Percentiles rank a stretch among this genome's conserved stretches.
Conservation (phyloP, 2,797 vertebrate genomes). For the Pantherophis alleghaniensis region DNA sequence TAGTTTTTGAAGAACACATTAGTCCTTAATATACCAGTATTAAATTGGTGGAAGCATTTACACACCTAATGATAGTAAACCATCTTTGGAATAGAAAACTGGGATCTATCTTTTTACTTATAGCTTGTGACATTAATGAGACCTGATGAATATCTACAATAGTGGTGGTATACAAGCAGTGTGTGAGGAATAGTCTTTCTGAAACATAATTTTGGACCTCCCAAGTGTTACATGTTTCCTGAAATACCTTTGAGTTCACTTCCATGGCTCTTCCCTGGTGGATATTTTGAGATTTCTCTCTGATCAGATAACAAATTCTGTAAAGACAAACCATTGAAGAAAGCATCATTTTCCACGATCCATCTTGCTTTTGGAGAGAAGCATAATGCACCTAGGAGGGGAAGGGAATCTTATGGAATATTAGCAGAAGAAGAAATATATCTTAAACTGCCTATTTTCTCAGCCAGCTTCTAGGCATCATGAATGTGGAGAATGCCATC, state of each 20-base stretch:
- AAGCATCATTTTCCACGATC: not conserved
- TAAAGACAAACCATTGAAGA: constrained; percentile 4
- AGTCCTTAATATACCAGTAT: not conserved
- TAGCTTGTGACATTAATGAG: not conserved
- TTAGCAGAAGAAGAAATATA: not conserved
- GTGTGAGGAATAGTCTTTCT: not conserved
- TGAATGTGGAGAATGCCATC: not conserved
- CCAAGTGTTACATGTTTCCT: not conserved
- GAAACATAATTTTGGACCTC: not conserved
- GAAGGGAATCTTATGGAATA: not conserved
- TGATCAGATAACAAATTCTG: constrained; percentile 8
- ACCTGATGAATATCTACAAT: not conserved
- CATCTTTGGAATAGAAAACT: not conserved
- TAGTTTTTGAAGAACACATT: not conserved
- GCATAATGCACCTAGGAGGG: not conserved
- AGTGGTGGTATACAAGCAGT: not conserved
- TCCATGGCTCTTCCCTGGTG: constrained; percentile 12
- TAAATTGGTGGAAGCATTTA: not conserved
- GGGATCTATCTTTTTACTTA: not conserved
- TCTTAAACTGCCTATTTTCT: not conserved
- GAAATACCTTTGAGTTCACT: constrained; percentile 20
- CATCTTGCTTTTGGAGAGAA: not conserved
- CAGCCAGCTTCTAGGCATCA: not conserved
- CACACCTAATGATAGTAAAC: not conserved
- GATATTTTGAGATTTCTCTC: not conserved